phyloP scores from a whole-genome alignment of 1,140 invertebrate genomes.

The Sinella curviseta region DNA sequence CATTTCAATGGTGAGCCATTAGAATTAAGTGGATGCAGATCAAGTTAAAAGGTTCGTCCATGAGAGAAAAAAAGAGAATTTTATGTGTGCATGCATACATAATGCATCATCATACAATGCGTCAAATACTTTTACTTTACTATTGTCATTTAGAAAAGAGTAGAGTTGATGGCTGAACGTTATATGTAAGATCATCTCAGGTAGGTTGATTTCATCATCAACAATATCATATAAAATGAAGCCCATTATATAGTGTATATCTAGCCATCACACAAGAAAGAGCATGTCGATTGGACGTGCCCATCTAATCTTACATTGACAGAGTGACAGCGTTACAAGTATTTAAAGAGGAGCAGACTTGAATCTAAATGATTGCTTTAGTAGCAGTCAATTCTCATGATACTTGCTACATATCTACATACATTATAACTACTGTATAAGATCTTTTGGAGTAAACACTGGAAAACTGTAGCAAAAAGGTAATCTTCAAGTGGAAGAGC shows the following conservation, averaged over 20 bases:
- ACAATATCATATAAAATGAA: neutral
- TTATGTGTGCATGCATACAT: neutral
- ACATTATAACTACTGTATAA: too few relatives aligned
- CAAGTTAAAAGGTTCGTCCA: constrained; percentile 7
- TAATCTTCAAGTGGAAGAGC: constrained; percentile 8
- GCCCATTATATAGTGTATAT: neutral
- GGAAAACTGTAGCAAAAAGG: neutral
- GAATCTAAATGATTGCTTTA: constrained; percentile 8
- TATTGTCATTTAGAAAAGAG: too few relatives aligned
- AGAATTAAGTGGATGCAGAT: constrained; percentile 24
- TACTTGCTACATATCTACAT: too few relatives aligned
- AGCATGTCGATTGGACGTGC: constrained; percentile 12
- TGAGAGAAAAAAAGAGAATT: neutral
- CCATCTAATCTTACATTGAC: constrained; percentile 21
- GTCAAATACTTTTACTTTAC: neutral
- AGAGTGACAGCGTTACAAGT: constrained; percentile 10
- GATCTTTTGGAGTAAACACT: too few relatives aligned
- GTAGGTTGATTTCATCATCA: constrained; percentile 12
- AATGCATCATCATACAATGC: neutral
- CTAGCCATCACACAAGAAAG: neutral
- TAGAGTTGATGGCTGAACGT: too few relatives aligned
- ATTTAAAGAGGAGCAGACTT: constrained; percentile 20
- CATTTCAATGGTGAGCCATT: constrained; percentile 3
- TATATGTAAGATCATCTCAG: too few relatives aligned
- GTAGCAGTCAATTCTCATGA: neutral